Percentiles rank a stretch among this genome's conserved stretches.
Conservation (phyloP, 2,888 invertebrate genomes). For the Eulithis prunata region DNA sequence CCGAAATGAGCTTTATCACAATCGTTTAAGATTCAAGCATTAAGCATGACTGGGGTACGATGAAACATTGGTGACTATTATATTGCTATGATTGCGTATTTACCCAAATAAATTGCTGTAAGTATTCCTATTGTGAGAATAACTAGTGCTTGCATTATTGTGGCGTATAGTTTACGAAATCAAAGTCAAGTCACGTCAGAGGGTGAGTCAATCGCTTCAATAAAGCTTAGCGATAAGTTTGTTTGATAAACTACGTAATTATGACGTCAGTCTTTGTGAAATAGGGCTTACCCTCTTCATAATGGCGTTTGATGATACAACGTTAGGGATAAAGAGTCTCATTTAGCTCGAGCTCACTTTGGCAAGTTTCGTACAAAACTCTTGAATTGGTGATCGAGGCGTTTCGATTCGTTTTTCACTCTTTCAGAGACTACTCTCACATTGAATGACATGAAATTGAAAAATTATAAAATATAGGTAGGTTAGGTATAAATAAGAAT, state of each 20-base stretch:
- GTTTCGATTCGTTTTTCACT: too few relatives aligned
- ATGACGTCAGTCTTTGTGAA: neutral
- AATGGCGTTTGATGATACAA: too few relatives aligned
- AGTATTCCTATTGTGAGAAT: too few relatives aligned
- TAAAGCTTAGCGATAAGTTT: constrained; percentile 29
- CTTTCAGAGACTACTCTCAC: too few relatives aligned
- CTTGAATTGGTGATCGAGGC: too few relatives aligned
- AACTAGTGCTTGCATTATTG: neutral
- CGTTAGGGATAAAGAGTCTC: too few relatives aligned
- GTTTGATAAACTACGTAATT: constrained; percentile 15
- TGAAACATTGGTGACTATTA: constrained; percentile 2
- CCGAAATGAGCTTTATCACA: constrained; percentile 9
- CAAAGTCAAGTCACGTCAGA: constrained; percentile 23
- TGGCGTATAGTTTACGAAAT: neutral
- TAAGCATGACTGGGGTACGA: neutral
- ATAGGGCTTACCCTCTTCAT: too few relatives aligned
- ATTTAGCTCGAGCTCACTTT: too few relatives aligned
- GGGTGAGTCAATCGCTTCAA: constrained; percentile 24
- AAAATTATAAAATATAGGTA: too few relatives aligned
- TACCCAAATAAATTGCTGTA: neutral
- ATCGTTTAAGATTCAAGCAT: neutral
- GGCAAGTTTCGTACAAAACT: too few relatives aligned
- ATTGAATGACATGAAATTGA: too few relatives aligned
- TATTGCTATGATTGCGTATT: neutral
- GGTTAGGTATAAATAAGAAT: too few relatives aligned